Evolutionary conservation across 64 coral and sea anemone species (phyloP).

Genomic region (Pocillopora damicornis): DNA sequence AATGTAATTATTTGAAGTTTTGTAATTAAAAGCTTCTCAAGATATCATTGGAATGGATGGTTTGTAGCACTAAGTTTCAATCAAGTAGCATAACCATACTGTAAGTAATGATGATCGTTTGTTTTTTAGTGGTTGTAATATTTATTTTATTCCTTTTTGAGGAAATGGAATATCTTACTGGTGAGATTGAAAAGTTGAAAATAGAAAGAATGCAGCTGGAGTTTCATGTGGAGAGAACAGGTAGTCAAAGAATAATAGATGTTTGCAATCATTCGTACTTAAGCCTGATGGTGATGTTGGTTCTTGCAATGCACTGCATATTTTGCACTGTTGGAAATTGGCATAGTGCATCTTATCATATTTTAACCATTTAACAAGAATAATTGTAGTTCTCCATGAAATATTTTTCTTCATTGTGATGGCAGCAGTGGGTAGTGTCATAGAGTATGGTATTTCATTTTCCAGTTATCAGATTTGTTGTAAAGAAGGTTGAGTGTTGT

Average conservation of each 20-base stretch:
- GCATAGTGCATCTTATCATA: not conserved
- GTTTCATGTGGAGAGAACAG: constrained; percentile 94
- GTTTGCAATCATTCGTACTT: not conserved
- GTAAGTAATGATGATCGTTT: too few relatives aligned
- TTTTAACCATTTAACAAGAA: not conserved
- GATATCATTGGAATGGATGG: too few relatives aligned
- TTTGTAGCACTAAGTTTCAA: too few relatives aligned
- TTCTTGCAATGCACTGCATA: too few relatives aligned
- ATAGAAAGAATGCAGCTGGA: constrained; percentile 86
- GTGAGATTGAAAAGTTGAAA: constrained; percentile 75
- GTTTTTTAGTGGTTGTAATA: too few relatives aligned
- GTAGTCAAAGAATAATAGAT: not conserved
- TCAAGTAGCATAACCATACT: too few relatives aligned
- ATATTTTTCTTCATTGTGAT: not conserved
- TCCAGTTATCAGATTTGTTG: not conserved
- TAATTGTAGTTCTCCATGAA: not conserved
- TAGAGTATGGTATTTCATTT: not conserved
- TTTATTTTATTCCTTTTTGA: not conserved
- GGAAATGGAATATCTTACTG: constrained; percentile 72
- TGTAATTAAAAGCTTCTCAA: too few relatives aligned
- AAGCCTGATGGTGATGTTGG: too few relatives aligned
- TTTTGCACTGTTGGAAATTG: too few relatives aligned
- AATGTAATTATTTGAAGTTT: not conserved
- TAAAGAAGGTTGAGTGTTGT: too few relatives aligned
- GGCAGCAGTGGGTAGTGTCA: not conserved